A percentile compares a stretch with the other conserved stretches of the same genome.
phyloP scores from a whole-genome alignment of 2,113 vertebrate species.

The Carassius gibelio region DNA sequence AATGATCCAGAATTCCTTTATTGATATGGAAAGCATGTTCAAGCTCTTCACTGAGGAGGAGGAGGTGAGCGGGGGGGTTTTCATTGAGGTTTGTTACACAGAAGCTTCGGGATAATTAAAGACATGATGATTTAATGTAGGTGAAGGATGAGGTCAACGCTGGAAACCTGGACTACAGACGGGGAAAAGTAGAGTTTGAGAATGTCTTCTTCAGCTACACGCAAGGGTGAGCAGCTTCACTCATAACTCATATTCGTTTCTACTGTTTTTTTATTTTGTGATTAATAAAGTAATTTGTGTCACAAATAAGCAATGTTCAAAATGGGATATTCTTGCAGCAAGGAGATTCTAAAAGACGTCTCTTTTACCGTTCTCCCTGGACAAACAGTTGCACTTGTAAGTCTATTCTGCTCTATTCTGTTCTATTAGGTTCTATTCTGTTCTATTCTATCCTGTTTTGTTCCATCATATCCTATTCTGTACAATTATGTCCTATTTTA shows the following conservation, averaged over 20 bases:
- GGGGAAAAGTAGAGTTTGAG: constrained; percentile 88
- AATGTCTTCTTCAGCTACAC: constrained; percentile 90
- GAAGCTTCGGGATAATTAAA: not conserved
- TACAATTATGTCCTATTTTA: too few relatives aligned
- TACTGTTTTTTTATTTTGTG: not conserved
- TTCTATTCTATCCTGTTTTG: not conserved
- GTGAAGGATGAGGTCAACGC: constrained; percentile 88
- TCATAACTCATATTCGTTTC: not conserved
- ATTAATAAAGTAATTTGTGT: not conserved
- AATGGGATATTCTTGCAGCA: constrained; percentile 67
- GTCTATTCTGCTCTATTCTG: constrained; percentile 47
- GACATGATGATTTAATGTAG: constrained; percentile 64
- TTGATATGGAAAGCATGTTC: constrained; percentile 99
- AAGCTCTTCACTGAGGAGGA: constrained; percentile 86
- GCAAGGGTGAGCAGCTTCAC: constrained; percentile 76
- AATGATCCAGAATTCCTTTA: constrained; percentile 95
- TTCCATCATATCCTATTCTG: not conserved
- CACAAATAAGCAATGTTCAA: not conserved
- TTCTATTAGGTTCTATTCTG: not conserved
- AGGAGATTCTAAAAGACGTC: constrained; percentile 86
- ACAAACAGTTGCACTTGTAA: constrained; percentile 91
- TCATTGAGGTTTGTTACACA: not conserved
- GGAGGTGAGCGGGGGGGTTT: constrained; percentile 76
- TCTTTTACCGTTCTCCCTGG: constrained; percentile 94
- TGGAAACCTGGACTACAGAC: constrained; percentile 72